Evolutionary conservation across 2,113 vertebrate species (phyloP), one percentile per base, ranked within the genome.

Genomic region (Forbesichthys papilliferus): DNA sequence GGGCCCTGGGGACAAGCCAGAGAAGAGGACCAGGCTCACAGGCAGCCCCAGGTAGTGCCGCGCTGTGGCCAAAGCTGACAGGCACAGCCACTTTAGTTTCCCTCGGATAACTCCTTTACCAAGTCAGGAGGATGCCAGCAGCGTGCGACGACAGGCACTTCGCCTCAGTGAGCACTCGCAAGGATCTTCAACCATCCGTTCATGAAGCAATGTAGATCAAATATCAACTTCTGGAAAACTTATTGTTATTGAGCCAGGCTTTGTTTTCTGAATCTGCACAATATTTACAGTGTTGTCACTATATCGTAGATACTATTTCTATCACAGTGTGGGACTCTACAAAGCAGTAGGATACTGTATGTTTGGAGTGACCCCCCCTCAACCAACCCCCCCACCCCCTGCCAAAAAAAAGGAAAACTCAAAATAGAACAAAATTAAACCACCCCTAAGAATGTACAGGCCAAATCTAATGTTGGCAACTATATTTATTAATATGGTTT

Each of bases 1-100:
- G 76, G 18, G 62, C 74, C 72, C 70, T 49, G 66, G 72, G 81
- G 85, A 74, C 53, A 34, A 71, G 79, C 72, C 73, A 66, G 79
- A 70, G 73, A 67, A 77, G 80, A 71, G 75, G 79, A 77, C 73
- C 62, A 84, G 79, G 83, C 82, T 79, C 34, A 62, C 66, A 64
- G 79, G 81, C 72, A 73, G 79, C 79, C 79, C 64, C 78, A 60
- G 85, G 84, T 88, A 73, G 59, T 34, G 68, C 20, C 11, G 16
- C 75, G 53, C 68, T 75, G 77, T 54, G 51, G 12, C 67, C 76
- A 68, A 64, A 72, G 66, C 36, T 71, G 64, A 74, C 79, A 71
- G 51, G 51, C 66, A 68, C 3, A 3, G 18, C 18, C 20, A 18
- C 66, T 58, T 57, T 48, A 48, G 54, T 57, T 51, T 59, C 52